Evolutionary conservation across 2,888 invertebrate species (phyloP), one percentile per base, ranked within the genome.

Genomic region (Melitaea athalia): DNA sequence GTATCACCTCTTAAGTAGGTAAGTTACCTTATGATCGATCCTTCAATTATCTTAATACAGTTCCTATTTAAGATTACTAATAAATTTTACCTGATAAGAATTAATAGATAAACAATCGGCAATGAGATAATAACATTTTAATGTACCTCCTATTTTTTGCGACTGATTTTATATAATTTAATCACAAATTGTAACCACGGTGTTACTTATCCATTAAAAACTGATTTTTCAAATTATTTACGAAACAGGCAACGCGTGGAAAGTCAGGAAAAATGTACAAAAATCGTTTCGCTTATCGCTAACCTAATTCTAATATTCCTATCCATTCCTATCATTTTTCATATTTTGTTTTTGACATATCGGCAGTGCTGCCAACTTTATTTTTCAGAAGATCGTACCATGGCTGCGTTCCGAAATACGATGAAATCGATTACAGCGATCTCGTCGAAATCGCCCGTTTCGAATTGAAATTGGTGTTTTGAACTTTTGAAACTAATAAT

Each of bases 31-130:
- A 14, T 33, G 14, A 55, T 55, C 53, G 53, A 31, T 53, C 12
- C 5, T 33, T 53, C 2, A 33, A 3, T 53, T 55, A 55, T 55
- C 53, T 55, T 55, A 55, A 33, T 55, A 33, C 31, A 33, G 0
- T 33, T 33, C 5, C n/a, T 55, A 14, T 53, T 5, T 12, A 53
- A 53, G 24, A 50, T 50, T 50, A 50, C 1, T 50, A 50, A 17
- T 24, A 8, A 55, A n/a, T n/a, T 33, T 14, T 55, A 14, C n/a
- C 33, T 55, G 53, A 55, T 55, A 55, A 55, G 33, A 55, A 53
- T 31, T 53, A 55, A 55, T 14, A 55, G 31, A 55, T 55, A 52
- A 31, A 52, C 7, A 31, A 53, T 24, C 53, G 31, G 12, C 31
- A 53, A 31, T 53, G 53, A 33, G 53, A 55, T 55, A 55, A 53